Evolutionary conservation across 2,888 invertebrate species (phyloP), one percentile per base, ranked within the genome.

Genomic region (Frankliniella fusca): DNA sequence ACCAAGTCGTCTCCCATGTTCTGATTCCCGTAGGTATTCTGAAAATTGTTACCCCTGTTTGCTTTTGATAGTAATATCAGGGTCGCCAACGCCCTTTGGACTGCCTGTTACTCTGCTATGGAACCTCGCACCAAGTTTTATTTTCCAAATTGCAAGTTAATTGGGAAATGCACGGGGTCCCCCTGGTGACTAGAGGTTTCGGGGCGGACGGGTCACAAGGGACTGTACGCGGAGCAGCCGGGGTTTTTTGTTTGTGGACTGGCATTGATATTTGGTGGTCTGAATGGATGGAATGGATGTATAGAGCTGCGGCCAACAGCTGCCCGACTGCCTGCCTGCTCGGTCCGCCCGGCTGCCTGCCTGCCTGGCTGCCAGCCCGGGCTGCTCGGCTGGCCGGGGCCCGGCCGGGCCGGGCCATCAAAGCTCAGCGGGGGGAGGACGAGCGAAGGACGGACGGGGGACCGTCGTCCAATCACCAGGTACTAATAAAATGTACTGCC

Each of bases 241-340:
- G 61, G 20, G 18, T 61, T 76, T 76, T 76, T 76, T 27, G 27
- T 27, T n/a, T 76, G 23, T 76, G 23, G 70, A 76, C 27, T 76
- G 70, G 70, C 23, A 76, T 76, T 76, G 70, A 76, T 76, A 76
- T 61, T 61, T 61, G 61, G 61, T 18, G 15, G 70, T 8, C 70
- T 76, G 70, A 76, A 76, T 76, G 54, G 54, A 20, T 15, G 23
- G 70, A 76, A 76, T 61, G 61, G 61, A 61, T 61, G 61, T 61
- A 61, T 61, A 61, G 61, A n/a, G 15, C 70, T 76, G 70, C 70
- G 70, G 27, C 70, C 70, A 23, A 23, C 70, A 76, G 70, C 70
- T 76, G 70, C 27, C 70, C n/a, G 38, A 38, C 38, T 5, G 38
- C 38, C 38, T 38, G 38, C 20, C 54, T 54, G 54, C 20, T 15